These are phyloP conservation scores for Bungarus multicinctus DNA, from an alignment of 2,113 vertebrate genomes.

Conservation along the genomic window DNA sequence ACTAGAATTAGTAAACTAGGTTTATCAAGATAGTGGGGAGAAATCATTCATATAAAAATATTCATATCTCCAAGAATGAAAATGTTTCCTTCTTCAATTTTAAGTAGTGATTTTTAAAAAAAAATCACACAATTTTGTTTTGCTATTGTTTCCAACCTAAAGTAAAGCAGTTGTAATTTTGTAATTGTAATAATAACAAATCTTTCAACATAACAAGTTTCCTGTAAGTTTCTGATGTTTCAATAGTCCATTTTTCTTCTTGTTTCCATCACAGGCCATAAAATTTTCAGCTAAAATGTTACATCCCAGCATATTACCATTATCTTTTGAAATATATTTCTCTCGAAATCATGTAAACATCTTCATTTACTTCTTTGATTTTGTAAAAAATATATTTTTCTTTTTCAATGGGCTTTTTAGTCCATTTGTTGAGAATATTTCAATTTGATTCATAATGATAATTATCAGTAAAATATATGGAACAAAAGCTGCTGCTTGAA, in stretches of 20 bases:
- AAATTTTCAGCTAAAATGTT: not conserved
- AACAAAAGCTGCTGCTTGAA: not conserved
- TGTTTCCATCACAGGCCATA: not conserved
- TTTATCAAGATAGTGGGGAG: not conserved
- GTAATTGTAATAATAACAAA: not conserved
- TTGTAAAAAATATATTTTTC: not conserved
- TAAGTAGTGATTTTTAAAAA: not conserved
- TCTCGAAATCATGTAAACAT: not conserved
- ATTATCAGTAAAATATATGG: not conserved
- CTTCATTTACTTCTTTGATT: not conserved
- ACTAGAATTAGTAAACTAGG: not conserved
- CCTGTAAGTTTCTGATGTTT: not conserved
- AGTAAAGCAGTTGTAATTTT: not conserved
- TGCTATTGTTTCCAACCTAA: not conserved
- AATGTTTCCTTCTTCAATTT: not conserved
- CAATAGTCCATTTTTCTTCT: not conserved
- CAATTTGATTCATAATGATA: not conserved
- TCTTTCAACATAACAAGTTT: not conserved
- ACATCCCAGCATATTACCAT: not conserved
- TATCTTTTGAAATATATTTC: not conserved
- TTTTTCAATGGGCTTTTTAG: not conserved
- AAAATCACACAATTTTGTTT: not conserved
- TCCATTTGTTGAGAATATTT: not conserved
- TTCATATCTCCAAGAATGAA: not conserved
- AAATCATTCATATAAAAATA: not conserved